phyloP scores from a whole-genome alignment of 1,140 invertebrate genomes.

The Neuroterus valhalla region DNA sequence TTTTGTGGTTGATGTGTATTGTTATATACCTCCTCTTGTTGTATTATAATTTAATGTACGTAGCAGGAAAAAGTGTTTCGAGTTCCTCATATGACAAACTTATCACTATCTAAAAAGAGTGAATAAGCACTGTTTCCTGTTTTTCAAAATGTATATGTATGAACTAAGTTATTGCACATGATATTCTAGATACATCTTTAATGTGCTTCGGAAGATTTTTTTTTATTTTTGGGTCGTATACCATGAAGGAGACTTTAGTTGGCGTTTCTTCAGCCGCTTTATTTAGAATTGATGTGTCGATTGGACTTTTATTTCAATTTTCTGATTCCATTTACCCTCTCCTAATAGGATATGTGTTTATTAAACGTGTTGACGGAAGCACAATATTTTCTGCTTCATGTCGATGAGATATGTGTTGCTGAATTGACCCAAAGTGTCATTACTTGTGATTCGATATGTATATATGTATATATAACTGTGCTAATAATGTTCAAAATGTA shows the following conservation, averaged over 20 bases:
- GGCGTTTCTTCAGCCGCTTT: not conserved
- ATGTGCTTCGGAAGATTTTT: slow-evolving; percentile 31
- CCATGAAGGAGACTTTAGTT: not conserved
- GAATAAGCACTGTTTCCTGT: not conserved
- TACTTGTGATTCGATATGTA: not conserved
- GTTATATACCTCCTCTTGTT: too few species aligned
- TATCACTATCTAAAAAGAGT: not conserved
- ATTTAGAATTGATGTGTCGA: not conserved
- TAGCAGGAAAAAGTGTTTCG: too few species aligned
- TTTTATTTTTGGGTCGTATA: slow-evolving; percentile 1
- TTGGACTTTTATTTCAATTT: not conserved
- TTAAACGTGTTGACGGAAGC: slow-evolving; percentile 23
- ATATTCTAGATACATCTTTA: slow-evolving; percentile 16
- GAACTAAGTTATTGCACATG: not conserved
- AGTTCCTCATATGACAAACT: too few species aligned
- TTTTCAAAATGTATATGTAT: not conserved
- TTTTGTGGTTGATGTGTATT: too few species aligned
- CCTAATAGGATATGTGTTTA: slow-evolving; percentile 36
- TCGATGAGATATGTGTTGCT: not conserved
- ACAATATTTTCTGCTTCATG: slow-evolving; percentile 5
- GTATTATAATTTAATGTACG: too few species aligned
- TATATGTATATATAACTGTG: not conserved
- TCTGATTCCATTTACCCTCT: not conserved
- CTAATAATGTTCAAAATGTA: not conserved
- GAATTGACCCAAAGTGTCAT: not conserved